These are phyloP conservation scores for Helarctos malayanus DNA, from an alignment of 2,797 vertebrate genomes.

Conservation along the genomic window DNA sequence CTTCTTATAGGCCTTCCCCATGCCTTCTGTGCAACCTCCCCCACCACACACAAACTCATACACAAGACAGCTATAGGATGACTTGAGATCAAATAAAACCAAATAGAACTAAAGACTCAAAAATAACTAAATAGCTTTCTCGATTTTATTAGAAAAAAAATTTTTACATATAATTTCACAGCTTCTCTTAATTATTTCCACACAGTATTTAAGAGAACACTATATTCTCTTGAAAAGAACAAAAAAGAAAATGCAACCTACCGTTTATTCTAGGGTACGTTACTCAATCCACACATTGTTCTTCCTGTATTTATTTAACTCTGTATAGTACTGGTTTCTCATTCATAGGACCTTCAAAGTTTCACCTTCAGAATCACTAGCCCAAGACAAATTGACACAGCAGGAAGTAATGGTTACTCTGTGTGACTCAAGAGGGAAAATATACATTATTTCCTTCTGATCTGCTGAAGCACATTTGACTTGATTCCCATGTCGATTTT, in stretches of 20 bases:
- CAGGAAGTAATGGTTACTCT: slow-evolving; percentile 60
- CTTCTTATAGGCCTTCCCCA: neutral
- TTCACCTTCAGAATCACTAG: slow-evolving; percentile 78
- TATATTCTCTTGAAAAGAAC: neutral
- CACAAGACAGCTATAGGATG: neutral
- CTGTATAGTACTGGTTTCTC: neutral
- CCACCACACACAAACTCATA: neutral
- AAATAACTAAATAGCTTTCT: neutral
- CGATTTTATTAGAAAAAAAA: slow-evolving; percentile 33
- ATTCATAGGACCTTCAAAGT: slow-evolving; percentile 74
- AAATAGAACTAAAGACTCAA: neutral
- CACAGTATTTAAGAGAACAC: neutral
- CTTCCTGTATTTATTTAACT: slow-evolving; percentile 33
- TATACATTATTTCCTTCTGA: slow-evolving; percentile 79
- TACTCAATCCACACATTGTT: neutral
- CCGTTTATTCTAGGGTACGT: neutral
- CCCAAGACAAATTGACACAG: slow-evolving; percentile 78
- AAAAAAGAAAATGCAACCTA: neutral
- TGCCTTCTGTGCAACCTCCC: neutral
- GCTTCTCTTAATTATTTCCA: neutral
- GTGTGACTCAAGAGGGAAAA: slow-evolving; percentile 70
- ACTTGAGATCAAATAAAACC: neutral
- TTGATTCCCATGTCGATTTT: slow-evolving; percentile 82
- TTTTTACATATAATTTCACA: neutral
- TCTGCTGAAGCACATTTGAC: slow-evolving; percentile 77